Evolutionary conservation across 2,888 invertebrate genomes (phyloP).

Genomic region (Choreutis nemorana): DNA sequence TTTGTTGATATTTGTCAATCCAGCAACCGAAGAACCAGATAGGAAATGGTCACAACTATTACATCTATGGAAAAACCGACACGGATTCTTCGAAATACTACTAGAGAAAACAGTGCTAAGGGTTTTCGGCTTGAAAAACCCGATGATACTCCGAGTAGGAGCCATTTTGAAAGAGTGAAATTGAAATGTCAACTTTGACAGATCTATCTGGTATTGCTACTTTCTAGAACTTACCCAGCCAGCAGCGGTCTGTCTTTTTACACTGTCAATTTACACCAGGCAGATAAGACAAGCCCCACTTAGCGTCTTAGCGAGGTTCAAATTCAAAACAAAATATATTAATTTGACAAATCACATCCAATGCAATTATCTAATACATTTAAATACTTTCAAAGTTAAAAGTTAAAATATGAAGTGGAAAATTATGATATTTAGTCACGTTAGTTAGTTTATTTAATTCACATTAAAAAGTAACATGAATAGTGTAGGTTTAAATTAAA

Average conservation of each 20-base stretch:
- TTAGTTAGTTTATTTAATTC: too few species aligned
- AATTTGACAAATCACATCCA: too few species aligned
- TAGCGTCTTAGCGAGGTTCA: too few species aligned
- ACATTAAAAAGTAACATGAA: too few species aligned
- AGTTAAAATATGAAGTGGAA: too few species aligned
- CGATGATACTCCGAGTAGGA: slow-evolving; percentile 67
- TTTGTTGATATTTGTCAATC: too few species aligned
- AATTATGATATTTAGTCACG: too few species aligned
- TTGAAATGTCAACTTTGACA: slow-evolving; percentile 9
- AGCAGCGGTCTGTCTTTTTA: slow-evolving; percentile 2
- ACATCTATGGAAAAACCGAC: slow-evolving; percentile 60
- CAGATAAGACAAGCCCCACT: too few species aligned
- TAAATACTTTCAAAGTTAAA: too few species aligned
- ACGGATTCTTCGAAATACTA: slow-evolving; percentile 52
- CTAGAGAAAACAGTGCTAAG: slow-evolving; percentile 57
- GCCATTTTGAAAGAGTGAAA: slow-evolving; percentile 58
- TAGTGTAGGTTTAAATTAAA: too few species aligned
- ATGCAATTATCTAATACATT: too few species aligned
- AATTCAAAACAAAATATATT: too few species aligned
- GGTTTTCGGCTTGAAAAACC: slow-evolving; percentile 66
- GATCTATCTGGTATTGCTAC: not conserved
- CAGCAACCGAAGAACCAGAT: slow-evolving; percentile 32
- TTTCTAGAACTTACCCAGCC: not conserved
- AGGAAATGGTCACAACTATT: slow-evolving; percentile 45
- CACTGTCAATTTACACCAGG: slow-evolving; percentile 6